Evolutionary conservation across 2,797 vertebrate genomes (phyloP).

Genomic region (Apodemus agrarius): DNA sequence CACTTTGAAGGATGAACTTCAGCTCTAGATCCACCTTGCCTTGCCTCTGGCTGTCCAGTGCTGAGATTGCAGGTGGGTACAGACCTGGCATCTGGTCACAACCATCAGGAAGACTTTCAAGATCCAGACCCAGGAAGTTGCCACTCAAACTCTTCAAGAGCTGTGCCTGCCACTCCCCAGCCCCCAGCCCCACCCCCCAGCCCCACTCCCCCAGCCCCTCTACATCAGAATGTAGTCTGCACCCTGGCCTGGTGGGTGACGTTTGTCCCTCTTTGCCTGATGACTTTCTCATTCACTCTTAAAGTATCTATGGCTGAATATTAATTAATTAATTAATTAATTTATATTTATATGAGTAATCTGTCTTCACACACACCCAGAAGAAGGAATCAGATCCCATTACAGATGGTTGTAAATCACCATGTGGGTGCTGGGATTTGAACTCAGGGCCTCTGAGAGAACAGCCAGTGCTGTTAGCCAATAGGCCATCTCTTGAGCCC

Average conservation of each 20-base stretch:
- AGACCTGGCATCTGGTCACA: background rate
- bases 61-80: background rate
- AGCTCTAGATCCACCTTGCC: background rate
- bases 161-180: no score
- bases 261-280: background rate
- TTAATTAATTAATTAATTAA: no score
- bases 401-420: no score
- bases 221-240: constrained; percentile 13
- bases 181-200: no score
- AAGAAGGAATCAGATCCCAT: background rate
- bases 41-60: background rate
- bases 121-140: background rate
- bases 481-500: no score
- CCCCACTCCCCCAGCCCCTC: no score
- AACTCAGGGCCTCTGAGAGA: no score
- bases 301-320: background rate
- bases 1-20: background rate
- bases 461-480: no score
- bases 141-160: background rate
- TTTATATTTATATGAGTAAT: background rate
- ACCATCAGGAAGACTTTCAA: background rate
- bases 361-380: background rate
- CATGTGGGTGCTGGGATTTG: no score
- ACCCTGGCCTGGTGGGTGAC: background rate
- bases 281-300: background rate